Evolutionary conservation across 1,140 invertebrate genomes (phyloP).

Genomic region (Drosophila cardini): DNA sequence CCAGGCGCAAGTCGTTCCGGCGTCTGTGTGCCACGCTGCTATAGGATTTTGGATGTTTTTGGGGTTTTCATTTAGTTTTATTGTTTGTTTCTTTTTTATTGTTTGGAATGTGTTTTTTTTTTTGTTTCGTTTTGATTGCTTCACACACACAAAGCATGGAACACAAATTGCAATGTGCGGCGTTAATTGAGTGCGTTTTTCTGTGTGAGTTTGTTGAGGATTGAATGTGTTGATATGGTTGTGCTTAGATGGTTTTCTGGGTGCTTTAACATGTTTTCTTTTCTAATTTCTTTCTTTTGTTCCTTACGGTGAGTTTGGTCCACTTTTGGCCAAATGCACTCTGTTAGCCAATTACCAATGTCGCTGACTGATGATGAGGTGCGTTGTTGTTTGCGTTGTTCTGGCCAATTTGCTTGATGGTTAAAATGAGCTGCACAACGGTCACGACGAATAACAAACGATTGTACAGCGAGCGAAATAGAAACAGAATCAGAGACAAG

Average conservation of each 20-base stretch:
- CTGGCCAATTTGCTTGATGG: slow-evolving; percentile 67
- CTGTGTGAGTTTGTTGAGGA: slow-evolving; percentile 14
- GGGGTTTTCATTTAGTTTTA: slow-evolving; percentile 51
- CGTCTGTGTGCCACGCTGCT: slow-evolving; percentile 75
- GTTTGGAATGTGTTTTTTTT: slow-evolving; percentile 8
- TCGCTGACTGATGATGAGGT: slow-evolving; percentile 72
- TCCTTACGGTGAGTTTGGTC: slow-evolving; percentile 15
- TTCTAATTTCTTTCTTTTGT: slow-evolving; percentile 29
- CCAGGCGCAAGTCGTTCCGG: slow-evolving; percentile 63
- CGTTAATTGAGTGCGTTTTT: slow-evolving; percentile 57
- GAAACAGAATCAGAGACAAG: slow-evolving; percentile 38
- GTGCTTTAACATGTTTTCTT: slow-evolving; percentile 32
- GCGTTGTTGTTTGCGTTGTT: slow-evolving; percentile 41
- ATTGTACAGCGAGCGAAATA: slow-evolving; percentile 42
- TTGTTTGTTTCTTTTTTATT: slow-evolving; percentile 26
- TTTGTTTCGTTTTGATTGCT: slow-evolving; percentile 14
- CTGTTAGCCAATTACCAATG: slow-evolving; percentile 79
- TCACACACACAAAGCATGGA: slow-evolving; percentile 50
- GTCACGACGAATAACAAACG: slow-evolving; percentile 19
- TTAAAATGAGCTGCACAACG: slow-evolving; percentile 54
- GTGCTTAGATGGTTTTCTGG: slow-evolving; percentile 37
- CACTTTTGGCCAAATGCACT: slow-evolving; percentile 41
- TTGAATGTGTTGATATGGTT: slow-evolving; percentile 30
- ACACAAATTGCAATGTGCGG: slow-evolving; percentile 61
- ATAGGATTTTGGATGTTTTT: slow-evolving; percentile 58